Percentiles rank a stretch among this genome's conserved stretches.
These are phyloP conservation scores for Petroica traversi DNA, from an alignment of 2,113 vertebrate genomes.

Conservation along the genomic window DNA sequence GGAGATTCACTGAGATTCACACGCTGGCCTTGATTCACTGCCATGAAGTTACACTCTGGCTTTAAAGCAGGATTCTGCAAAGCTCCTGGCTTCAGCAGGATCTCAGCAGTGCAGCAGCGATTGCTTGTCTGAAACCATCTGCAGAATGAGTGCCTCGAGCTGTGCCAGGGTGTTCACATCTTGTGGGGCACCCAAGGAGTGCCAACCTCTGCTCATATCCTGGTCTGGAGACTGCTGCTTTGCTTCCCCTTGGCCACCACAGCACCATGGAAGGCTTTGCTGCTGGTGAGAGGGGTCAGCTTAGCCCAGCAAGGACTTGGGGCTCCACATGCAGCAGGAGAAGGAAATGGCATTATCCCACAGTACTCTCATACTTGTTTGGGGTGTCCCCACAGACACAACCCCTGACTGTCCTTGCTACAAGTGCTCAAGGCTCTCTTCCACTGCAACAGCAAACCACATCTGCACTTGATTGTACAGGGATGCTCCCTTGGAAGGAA, in stretches of 20 bases:
- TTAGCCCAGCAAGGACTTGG: background rate
- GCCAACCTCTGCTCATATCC: background rate
- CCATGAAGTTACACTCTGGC: rapidly evolving
- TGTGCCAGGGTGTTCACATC: rapidly evolving
- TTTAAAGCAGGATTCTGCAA: background rate
- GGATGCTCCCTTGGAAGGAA: background rate
- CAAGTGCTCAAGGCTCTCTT: background rate
- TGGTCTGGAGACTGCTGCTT: background rate
- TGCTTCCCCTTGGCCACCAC: background rate
- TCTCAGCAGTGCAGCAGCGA: background rate
- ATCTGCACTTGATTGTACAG: background rate
- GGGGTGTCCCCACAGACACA: background rate
- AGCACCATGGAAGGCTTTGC: background rate
- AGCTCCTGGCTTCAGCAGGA: background rate
- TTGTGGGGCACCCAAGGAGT: background rate
- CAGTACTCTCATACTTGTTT: background rate
- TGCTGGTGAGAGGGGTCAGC: background rate
- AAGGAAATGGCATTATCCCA: background rate
- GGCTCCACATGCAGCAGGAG: background rate
- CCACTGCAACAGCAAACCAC: background rate
- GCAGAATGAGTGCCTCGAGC: background rate
- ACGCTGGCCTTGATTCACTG: background rate
- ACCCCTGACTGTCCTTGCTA: background rate
- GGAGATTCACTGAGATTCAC: background rate
- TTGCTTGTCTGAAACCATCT: background rate